Conservation (phyloP, 2,797 vertebrate genomes). For the Microcaecilia unicolor region DNA sequence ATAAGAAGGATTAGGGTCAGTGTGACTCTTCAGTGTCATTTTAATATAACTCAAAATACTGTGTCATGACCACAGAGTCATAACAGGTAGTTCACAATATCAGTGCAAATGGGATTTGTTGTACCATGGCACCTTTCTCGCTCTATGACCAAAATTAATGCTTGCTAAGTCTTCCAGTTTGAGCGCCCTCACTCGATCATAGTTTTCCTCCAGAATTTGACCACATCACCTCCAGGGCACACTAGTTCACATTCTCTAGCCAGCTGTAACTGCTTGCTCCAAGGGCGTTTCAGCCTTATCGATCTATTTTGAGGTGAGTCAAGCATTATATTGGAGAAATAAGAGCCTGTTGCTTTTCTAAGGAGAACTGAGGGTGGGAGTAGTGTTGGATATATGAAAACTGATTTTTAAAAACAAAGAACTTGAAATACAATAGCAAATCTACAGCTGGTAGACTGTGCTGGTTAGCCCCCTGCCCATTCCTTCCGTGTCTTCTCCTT, state of each 20-base stretch:
- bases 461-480: slow-evolving; percentile 34
- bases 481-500: slow-evolving; percentile 10
- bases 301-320: slow-evolving; percentile 17
- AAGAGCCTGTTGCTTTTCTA: slow-evolving; percentile 7
- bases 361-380: background rate
- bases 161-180: slow-evolving; percentile 49
- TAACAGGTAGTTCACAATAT: too few species aligned
- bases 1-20: too few species aligned
- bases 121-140: too few species aligned
- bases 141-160: slow-evolving; percentile 19
- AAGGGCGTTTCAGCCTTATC: slow-evolving; percentile 13
- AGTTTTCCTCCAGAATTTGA: slow-evolving; percentile 24
- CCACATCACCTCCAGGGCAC: slow-evolving; percentile 32
- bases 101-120: too few species aligned
- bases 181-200: slow-evolving; percentile 40
- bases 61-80: too few species aligned
- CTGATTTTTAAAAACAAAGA: slow-evolving; percentile 7
- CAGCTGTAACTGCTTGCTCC: slow-evolving; percentile 31
- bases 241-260: slow-evolving; percentile 46
- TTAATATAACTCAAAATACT: too few species aligned
- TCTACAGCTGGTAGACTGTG: slow-evolving; percentile 44
- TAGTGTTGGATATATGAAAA: background rate
- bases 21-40: too few species aligned
- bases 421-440: background rate
- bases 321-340: slow-evolving; percentile 22